Conservation (phyloP, 1,140 invertebrate species). For the Anthonomus grandis region DNA sequence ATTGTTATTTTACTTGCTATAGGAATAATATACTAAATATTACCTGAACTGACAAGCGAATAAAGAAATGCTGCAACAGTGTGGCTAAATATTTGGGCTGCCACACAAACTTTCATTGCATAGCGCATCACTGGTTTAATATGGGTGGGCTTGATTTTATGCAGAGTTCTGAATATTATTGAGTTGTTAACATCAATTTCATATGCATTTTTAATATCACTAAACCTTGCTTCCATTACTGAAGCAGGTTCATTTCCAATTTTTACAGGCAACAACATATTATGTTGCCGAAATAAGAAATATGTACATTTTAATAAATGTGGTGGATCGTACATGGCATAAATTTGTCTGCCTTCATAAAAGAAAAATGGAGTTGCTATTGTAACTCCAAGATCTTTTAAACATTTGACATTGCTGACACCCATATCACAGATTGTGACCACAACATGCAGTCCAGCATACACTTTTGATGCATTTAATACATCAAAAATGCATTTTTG, state of each 20-base stretch:
- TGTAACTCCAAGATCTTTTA: slow-evolving; percentile 15
- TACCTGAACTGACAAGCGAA: neutral
- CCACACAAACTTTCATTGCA: slow-evolving; percentile 15
- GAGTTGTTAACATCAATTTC: neutral
- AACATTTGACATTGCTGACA: slow-evolving; percentile 21
- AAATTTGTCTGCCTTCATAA: slow-evolving; percentile 13
- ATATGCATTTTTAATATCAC: too few relatives aligned
- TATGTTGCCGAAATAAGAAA: slow-evolving; percentile 22
- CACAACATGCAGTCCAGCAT: slow-evolving; percentile 16
- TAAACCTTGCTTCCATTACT: slow-evolving; percentile 4
- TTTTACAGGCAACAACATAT: slow-evolving; percentile 12
- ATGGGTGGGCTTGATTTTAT: slow-evolving; percentile 3
- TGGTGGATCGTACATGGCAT: slow-evolving; percentile 25
- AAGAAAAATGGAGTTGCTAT: slow-evolving; percentile 15
- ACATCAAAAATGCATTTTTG: slow-evolving; percentile 7
- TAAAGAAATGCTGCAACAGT: slow-evolving; percentile 5
- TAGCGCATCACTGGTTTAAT: slow-evolving; percentile 7
- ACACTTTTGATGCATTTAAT: slow-evolving; percentile 3
- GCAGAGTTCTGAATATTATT: slow-evolving; percentile 3
- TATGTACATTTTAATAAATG: slow-evolving; percentile 27
- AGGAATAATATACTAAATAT: too few relatives aligned
- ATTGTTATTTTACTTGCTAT: neutral
- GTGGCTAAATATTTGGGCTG: slow-evolving; percentile 3
- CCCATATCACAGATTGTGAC: slow-evolving; percentile 26
- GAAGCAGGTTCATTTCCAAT: neutral